Conservation (phyloP, 2,113 vertebrate species). For the Ondatra zibethicus region DNA sequence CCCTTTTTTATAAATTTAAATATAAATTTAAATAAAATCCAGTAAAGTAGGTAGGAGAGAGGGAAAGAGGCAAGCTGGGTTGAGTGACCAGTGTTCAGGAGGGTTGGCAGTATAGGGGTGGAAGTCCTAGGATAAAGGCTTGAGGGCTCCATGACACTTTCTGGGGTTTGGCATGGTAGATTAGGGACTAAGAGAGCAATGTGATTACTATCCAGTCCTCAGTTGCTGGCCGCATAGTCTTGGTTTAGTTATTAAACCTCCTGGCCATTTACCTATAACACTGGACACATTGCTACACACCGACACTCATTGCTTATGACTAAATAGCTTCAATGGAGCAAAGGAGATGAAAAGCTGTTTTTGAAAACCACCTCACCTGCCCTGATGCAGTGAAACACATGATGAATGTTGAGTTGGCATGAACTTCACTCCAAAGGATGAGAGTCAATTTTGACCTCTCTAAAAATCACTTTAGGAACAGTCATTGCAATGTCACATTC, state of each 20-base stretch:
- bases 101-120: background rate
- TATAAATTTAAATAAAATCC: too few relatives aligned
- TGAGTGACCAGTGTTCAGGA: background rate
- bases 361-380: background rate
- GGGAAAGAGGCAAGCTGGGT: background rate
- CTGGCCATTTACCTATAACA: background rate
- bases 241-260: background rate
- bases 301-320: background rate
- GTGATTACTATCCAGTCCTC: accelerated
- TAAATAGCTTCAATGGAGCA: background rate
- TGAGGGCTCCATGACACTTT: accelerated
- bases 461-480: background rate
- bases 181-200: background rate
- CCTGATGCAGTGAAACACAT: background rate
- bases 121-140: background rate
- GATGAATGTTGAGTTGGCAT: background rate
- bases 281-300: background rate
- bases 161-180: background rate
- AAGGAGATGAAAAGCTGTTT: background rate
- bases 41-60: background rate
- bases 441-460: background rate
- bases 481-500: background rate
- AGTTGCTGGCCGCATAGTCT: background rate
- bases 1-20: too few relatives aligned
- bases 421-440: too few relatives aligned